Evolutionary conservation across 2,888 invertebrate species (phyloP), one percentile per base, ranked within the genome.

Genomic region (Nebria brevicollis): DNA sequence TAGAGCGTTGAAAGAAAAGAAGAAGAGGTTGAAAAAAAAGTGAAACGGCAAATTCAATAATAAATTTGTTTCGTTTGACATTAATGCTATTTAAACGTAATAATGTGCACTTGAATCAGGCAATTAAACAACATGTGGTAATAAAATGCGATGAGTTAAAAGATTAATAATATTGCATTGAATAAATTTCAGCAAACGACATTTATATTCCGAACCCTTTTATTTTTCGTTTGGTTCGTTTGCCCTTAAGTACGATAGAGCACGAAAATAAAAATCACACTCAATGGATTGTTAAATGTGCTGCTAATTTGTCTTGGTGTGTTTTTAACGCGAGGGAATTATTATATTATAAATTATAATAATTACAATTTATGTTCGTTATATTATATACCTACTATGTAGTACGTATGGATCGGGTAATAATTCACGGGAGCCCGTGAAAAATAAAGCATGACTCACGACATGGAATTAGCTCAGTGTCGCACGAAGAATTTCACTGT

Each of bases 261-360:
- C 65, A 65, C n/a, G 5, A n/a, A 15, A 70, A 70, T 70, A 34
- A 70, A 26, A 26, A 70, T 77, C 73, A 42, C 42, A 15, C 20
- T 43, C 75, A 80, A 74, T 80, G 34, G 34, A 34, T 34, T 34
- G 34, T 34, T 34, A 70, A 75, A 75, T 72, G 75, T 70, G 70
- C 75, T 70, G 70, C 75, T 80, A 75, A 80, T 80, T 80, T 80
- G 80, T 80, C 80, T 75, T 70, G 42, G 70, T 70, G 75, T 80
- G 80, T 80, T 80, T 80, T 75, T 80, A 75, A 72, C 75, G 64
- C 75, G 64, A 68, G 68, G 42, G 64, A 80, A 80, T 80, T 75
- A 80, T 80, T 80, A 80, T 80, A 80, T 79, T 79, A 79, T 79
- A 79, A 79, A 79, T 79, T 79, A 79, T 79, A 79, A 79, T 79